Percentiles rank a stretch among this genome's conserved stretches.
phyloP scores from a whole-genome alignment of 2,888 invertebrate genomes.

The Cheilosia vernalis region DNA sequence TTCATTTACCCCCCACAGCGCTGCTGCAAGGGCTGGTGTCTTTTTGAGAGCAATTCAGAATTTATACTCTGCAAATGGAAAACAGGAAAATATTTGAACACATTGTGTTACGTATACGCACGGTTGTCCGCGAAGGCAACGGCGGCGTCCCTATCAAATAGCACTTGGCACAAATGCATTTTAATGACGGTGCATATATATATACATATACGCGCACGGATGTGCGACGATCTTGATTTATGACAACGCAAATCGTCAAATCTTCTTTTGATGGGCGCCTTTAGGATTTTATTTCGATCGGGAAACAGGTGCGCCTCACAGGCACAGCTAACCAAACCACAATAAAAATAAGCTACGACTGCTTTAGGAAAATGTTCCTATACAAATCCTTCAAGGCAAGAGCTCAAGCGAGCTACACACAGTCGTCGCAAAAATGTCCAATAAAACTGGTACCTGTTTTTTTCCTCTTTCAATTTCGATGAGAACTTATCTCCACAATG shows the following conservation, averaged over 20 bases:
- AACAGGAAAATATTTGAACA: slow-evolving; percentile 51
- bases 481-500: slow-evolving; percentile 23
- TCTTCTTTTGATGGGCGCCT: slow-evolving; percentile 43
- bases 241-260: slow-evolving; percentile 61
- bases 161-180: slow-evolving; percentile 65
- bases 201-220: background rate
- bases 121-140: background rate
- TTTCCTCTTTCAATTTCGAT: background rate
- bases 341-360: slow-evolving; percentile 8
- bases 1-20: slow-evolving; percentile 31
- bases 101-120: slow-evolving; percentile 51
- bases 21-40: slow-evolving; percentile 13
- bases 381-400: background rate
- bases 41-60: background rate
- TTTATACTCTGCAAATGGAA: slow-evolving; percentile 9
- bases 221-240: slow-evolving; percentile 65
- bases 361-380: slow-evolving; percentile 14
- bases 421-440: too few species aligned
- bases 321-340: background rate
- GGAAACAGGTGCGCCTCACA: background rate
- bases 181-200: slow-evolving; percentile 53
- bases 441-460: too few species aligned
- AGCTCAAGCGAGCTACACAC: too few species aligned
- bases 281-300: slow-evolving; percentile 51
- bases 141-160: slow-evolving; percentile 55